These are phyloP conservation scores for Hypocryptadius cinnamomeus DNA, from an alignment of 2,113 vertebrate species.

Conservation along the genomic window DNA sequence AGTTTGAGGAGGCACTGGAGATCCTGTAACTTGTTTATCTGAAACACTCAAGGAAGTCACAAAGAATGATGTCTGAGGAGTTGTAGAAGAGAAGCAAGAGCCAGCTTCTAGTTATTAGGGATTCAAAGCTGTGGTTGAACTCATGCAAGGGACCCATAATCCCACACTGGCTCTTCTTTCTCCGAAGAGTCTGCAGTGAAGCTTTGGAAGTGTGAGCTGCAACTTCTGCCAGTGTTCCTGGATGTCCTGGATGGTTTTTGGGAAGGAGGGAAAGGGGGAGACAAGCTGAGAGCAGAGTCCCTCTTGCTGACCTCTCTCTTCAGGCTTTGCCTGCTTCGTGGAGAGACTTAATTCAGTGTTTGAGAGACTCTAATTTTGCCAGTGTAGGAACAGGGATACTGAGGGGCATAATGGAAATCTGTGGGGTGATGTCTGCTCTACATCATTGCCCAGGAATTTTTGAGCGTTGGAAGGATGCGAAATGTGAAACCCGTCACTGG, in stretches of 20 bases:
- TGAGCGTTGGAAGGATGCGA: background rate
- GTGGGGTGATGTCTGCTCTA: background rate
- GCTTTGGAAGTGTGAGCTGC: background rate
- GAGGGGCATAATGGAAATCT: background rate
- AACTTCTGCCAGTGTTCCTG: background rate
- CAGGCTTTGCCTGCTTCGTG: background rate
- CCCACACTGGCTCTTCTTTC: background rate
- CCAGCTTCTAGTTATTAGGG: background rate
- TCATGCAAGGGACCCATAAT: background rate
- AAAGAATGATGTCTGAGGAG: background rate
- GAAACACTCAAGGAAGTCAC: background rate
- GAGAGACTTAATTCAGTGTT: background rate
- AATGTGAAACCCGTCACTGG: background rate
- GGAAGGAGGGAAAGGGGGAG: background rate
- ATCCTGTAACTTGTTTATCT: background rate
- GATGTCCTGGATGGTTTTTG: background rate
- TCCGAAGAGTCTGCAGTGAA: background rate
- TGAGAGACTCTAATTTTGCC: background rate
- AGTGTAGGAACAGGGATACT: background rate
- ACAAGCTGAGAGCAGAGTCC: background rate
- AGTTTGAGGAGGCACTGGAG: background rate
- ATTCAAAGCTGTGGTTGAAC: background rate
- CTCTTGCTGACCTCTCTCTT: background rate
- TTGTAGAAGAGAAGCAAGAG: background rate
- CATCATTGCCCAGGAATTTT: background rate